phyloP scores from a whole-genome alignment of 2,888 invertebrate species.

The Nemotelus pantherinus region DNA sequence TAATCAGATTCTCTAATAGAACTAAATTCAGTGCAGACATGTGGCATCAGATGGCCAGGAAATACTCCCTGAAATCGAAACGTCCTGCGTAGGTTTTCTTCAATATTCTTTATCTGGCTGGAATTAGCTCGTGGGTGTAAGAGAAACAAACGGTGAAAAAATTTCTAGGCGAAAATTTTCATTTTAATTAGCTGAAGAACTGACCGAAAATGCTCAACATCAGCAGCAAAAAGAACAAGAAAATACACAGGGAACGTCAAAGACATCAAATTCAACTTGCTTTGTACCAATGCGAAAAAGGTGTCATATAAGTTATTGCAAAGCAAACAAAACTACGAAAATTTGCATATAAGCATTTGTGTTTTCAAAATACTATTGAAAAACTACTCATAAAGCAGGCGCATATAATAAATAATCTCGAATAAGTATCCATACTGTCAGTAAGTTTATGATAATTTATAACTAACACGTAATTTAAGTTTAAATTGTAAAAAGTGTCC shows the following conservation, averaged over 20 bases:
- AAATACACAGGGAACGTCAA: background rate
- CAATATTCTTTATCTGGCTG: constrained; percentile 51
- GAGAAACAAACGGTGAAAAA: constrained; percentile 41
- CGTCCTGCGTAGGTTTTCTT: constrained; percentile 49
- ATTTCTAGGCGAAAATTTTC: constrained; percentile 42
- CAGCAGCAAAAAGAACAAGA: background rate
- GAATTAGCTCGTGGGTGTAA: constrained; percentile 51
- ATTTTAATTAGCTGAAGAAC: background rate
- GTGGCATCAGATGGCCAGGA: too few relatives aligned
- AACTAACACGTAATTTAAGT: too few relatives aligned
- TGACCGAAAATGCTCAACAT: background rate
- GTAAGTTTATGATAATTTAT: too few relatives aligned
- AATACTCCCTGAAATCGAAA: background rate
- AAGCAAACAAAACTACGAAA: background rate
- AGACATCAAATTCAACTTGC: background rate
- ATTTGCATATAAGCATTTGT: too few relatives aligned
- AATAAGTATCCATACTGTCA: too few relatives aligned
- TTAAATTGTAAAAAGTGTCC: too few relatives aligned
- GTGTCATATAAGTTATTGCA: background rate
- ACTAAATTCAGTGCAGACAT: too few relatives aligned
- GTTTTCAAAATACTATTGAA: too few relatives aligned
- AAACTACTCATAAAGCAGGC: too few relatives aligned
- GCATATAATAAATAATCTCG: too few relatives aligned
- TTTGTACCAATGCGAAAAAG: background rate
- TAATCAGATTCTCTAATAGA: too few relatives aligned